Percentiles rank a stretch among this genome's conserved stretches.
Conservation (phyloP, 2,888 invertebrate genomes). For the Embidobia sp. region DNA sequence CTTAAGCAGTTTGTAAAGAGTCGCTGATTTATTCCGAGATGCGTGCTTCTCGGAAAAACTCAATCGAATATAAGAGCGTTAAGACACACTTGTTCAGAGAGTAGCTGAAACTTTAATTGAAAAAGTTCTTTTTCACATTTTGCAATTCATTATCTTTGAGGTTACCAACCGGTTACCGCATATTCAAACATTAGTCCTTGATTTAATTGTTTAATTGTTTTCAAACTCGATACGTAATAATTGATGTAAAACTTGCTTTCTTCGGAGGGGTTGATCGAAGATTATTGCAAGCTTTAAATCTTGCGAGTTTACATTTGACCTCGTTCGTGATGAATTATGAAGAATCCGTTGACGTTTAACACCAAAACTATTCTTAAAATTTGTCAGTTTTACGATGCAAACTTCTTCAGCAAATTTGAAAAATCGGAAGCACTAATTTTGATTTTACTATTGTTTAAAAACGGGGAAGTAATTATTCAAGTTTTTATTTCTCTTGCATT, state of each 20-base stretch:
- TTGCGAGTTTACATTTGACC: slow-evolving; percentile 26
- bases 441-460: no score
- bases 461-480: no score
- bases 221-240: no score
- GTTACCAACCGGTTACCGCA: slow-evolving; percentile 45
- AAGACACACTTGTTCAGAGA: slow-evolving; percentile 44
- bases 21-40: slow-evolving; percentile 59
- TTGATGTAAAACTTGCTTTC: no score
- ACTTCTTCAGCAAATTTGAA: no score
- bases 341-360: slow-evolving; percentile 4
- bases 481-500: no score
- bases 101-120: slow-evolving; percentile 75
- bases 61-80: slow-evolving; percentile 42
- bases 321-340: slow-evolving; percentile 21
- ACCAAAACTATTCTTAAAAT: slow-evolving; percentile 13
- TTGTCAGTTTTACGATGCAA: no score
- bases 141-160: slow-evolving; percentile 61
- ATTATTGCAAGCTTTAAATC: slow-evolving; percentile 35
- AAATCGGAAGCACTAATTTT: no score
- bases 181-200: neutral
- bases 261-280: no score
- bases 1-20: slow-evolving; percentile 48
- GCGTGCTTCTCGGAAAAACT: slow-evolving; percentile 44
- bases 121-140: slow-evolving; percentile 77
- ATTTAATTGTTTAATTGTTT: slow-evolving; percentile 41